Conservation (phyloP, 2,113 vertebrate genomes). For the Egretta garzetta region DNA sequence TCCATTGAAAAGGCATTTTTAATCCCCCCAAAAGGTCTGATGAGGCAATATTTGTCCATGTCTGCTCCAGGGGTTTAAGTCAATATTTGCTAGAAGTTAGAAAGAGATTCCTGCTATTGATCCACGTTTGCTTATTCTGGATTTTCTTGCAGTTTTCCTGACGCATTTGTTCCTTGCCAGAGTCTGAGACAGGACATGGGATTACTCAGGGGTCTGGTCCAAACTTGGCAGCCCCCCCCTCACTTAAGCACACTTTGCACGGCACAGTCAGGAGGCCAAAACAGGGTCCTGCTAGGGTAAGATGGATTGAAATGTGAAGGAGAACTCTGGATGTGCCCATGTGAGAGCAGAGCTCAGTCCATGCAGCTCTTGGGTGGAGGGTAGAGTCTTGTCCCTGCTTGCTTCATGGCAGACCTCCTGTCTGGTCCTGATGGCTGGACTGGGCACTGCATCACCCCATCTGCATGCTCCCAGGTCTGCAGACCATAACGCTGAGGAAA, state of each 20-base stretch:
- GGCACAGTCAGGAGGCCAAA: background rate
- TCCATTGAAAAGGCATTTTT: background rate
- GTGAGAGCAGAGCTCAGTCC: background rate
- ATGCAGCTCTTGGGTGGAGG: background rate
- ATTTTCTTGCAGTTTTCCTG: background rate
- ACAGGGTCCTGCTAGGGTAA: background rate
- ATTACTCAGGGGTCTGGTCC: background rate
- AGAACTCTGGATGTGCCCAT: background rate
- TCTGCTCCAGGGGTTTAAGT: conserved; percentile 38
- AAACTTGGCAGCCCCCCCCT: background rate
- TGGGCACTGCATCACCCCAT: background rate
- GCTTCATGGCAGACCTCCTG: background rate
- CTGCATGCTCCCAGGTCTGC: background rate
- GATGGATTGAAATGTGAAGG: background rate
- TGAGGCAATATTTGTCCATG: conserved; percentile 52
- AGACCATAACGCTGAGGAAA: background rate
- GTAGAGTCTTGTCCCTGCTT: background rate
- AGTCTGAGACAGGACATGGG: background rate
- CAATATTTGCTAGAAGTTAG: conserved; percentile 41
- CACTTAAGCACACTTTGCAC: background rate
- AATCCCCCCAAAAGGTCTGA: background rate
- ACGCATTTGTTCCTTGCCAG: background rate
- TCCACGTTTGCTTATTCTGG: background rate
- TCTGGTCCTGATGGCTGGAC: background rate
- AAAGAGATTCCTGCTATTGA: conserved; percentile 46